Percentiles rank a stretch among this genome's conserved stretches.
Evolutionary conservation across 2,113 vertebrate genomes (phyloP).

Genomic region (Neomonachus schauinslandi): DNA sequence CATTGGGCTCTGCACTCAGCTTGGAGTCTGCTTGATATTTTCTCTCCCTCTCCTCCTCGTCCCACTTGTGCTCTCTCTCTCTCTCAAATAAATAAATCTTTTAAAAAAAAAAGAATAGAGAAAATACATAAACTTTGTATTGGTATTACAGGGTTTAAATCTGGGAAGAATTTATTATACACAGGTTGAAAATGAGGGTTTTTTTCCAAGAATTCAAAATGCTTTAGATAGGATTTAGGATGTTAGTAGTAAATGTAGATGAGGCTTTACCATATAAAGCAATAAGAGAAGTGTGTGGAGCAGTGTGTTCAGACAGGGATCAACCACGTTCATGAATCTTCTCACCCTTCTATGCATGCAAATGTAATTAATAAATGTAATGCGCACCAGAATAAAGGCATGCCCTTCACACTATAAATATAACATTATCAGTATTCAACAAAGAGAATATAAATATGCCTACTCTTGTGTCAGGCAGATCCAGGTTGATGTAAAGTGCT

Average conservation of each 20-base stretch:
- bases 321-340: neutral
- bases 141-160: neutral
- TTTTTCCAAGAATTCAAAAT: neutral
- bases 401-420: slow-evolving; percentile 64
- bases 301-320: neutral
- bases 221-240: neutral
- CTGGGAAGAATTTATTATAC: neutral
- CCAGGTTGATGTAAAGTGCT: slow-evolving; percentile 70
- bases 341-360: neutral
- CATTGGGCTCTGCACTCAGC: neutral
- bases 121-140: neutral
- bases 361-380: slow-evolving; percentile 69
- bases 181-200: neutral
- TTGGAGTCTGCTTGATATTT: neutral
- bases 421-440: slow-evolving; percentile 62
- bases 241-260: neutral
- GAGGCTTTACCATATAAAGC: neutral
- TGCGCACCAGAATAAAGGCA: slow-evolving; percentile 24
- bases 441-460: slow-evolving; percentile 71
- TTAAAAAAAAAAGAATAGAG: neutral
- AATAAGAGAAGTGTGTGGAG: neutral
- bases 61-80: neutral
- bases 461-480: slow-evolving; percentile 34
- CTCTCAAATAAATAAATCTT: neutral
- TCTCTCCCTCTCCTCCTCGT: neutral